Evolutionary conservation across 2,113 vertebrate species (phyloP), one percentile per base, ranked within the genome.

Genomic region (rabbit (Oryctolagus cuniculus)): DNA sequence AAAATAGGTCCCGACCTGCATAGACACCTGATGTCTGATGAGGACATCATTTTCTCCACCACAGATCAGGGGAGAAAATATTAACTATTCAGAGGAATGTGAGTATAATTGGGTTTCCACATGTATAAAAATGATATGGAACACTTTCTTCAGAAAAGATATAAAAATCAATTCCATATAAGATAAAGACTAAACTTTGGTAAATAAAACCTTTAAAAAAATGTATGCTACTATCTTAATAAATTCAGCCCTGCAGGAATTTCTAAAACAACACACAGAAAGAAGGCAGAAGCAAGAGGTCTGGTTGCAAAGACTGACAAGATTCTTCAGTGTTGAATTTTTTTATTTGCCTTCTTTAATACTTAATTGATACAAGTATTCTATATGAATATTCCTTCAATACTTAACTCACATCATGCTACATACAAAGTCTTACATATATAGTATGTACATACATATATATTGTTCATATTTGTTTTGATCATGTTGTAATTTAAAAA

Each of bases 401-500:
- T 66, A 16, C 22, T 36, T 63, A 44, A 31, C 27, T 82, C 69
- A 34, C 36, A 36, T 82, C 80, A 74, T 15, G 51, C 31, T 27
- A 81, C 7, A 27, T 27, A 64, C 31, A 27, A 17, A n/a, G 6
- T 74, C 17, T n/a, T 16, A 44, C 12, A 38, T 29, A 51, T 27
- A 36, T 90, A 13, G 9, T 44, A 53, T 66, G 17, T 67, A 10
- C 73, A 38, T 49, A 53, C 7, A 78, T 73, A 31, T 75, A 66
- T 49, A 83, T 31, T 58, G 10, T 58, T 36, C 21, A 21, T 51
- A 31, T 19, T 69, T 85, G 24, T 86, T 96, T 19, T 95, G 53
- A 78, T 53, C 81, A 53, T 87, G 81, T 69, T 80, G 69, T 75
- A 89, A 51, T 89, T 75, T 67, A 34, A n/a, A 66, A 94, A 69